Percentiles rank a stretch among this genome's conserved stretches.
Evolutionary conservation across 2,888 invertebrate genomes (phyloP).

Genomic region (Tricholauxania praeusta): DNA sequence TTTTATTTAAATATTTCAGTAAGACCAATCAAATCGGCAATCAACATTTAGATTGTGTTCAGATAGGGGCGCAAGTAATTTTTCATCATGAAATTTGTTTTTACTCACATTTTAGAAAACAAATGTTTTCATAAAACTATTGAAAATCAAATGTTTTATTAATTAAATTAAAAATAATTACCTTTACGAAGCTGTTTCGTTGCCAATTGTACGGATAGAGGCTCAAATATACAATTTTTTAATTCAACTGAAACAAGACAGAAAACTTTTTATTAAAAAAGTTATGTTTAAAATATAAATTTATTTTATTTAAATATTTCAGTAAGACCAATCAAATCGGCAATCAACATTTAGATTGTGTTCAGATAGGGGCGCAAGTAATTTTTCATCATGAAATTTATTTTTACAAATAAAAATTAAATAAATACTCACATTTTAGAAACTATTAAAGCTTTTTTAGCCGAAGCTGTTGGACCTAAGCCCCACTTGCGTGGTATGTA

Average conservation of each 20-base stretch:
- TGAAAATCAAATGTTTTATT: slow-evolving; percentile 47
- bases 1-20: slow-evolving; percentile 41
- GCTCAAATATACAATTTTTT: background rate
- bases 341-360: slow-evolving; percentile 33
- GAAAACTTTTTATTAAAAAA: too few relatives aligned
- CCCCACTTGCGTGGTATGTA: slow-evolving; percentile 99
- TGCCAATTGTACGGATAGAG: background rate
- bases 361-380: slow-evolving; percentile 49
- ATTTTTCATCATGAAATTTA: slow-evolving; percentile 14
- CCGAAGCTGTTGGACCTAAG: slow-evolving; percentile 91
- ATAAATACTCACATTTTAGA: background rate
- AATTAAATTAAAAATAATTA: background rate
- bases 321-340: slow-evolving; percentile 50
- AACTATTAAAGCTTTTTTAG: slow-evolving; percentile 90
- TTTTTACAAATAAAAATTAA: background rate
- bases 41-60: slow-evolving; percentile 38
- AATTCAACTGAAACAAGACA: too few relatives aligned
- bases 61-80: slow-evolving; percentile 48
- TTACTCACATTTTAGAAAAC: background rate
- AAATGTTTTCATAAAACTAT: too few relatives aligned
- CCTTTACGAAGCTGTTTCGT: background rate
- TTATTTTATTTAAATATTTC: slow-evolving; percentile 30
- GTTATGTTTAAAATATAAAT: background rate
- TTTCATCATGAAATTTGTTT: slow-evolving; percentile 3
- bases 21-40: slow-evolving; percentile 48